Evolutionary conservation across 1,140 invertebrate genomes (phyloP), one percentile per base, ranked within the genome.

Genomic region (Uloborus diversus): DNA sequence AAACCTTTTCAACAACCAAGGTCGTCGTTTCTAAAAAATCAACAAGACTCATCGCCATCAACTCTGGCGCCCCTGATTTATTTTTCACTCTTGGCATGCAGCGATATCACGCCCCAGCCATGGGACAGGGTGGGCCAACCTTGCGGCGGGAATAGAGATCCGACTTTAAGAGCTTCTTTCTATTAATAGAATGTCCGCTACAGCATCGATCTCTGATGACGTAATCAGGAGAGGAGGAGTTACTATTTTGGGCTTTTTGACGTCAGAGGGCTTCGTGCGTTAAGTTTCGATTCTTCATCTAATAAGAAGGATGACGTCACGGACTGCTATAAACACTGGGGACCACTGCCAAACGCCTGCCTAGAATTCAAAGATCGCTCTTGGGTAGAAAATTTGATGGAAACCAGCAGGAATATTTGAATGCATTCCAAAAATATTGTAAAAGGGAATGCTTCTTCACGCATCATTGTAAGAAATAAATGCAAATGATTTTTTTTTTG

Each of bases 261-360:
- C 61, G 57, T 75, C 57, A 75, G 14, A 53, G 27, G 9, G 17
- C 28, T 51, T 62, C 42, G 47, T 75, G 71, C 71, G 71, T 75
- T n/a, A 75, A 75, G 71, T 75, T 75, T 75, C 59, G 71, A 64
- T 75, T 64, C 59, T 42, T 47, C 33, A 23, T 59, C 33, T 75
- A 47, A 51, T 64, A 33, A 57, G 27, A 28, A 13, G 23, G 35
- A 49, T 62, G 70, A 47, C 71, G 71, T 75, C 71, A 75, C 28
- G 32, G 42, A 33, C 57, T 23, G 71, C 37, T 73, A 73, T 73
- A 73, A 73, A 61, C 53, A 73, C 59, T 20, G 32, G 71, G 69
- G 53, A 33, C 37, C 25, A 35, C 13, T 32, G 57, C 37, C 69
- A 42, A 73, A 73, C 13, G 9, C 35, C 30, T 28, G 32, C 35